Base-by-base conservation (phyloP, 1,140 invertebrate species). In the Anthonomus grandis region DNA sequence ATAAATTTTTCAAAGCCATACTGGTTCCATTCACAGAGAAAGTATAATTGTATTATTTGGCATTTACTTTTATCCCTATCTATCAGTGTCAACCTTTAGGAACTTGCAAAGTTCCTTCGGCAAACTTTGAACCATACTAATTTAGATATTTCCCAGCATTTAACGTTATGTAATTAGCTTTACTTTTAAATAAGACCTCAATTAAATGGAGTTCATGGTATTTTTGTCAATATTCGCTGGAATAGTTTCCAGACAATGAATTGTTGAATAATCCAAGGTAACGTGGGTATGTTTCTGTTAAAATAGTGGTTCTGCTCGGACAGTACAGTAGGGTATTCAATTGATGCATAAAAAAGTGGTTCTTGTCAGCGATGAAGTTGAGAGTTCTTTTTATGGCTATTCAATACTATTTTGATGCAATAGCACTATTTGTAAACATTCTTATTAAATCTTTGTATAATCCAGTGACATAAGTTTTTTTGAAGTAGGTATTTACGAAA, bases 101-200 rank as follows among this genome's bases (percentile, higher is more conserved):
- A 15, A 93, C 77, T 62, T 85, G 78, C 21, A 75, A 61, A 0
- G 83, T 77, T 2, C 85, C 87, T 4, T 83, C 84, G 15, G 75
- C 73, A 41, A 66, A 62, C 52, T 75, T 69, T 3, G 62, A 54
- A 2, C 86, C 83, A 72, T 89, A 91, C 83, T 86, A 74, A 75
- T 93, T 93, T 50, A 93, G 75, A 78, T 93, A 93, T 78, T 93
- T 93, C 37, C 90, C 90, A 66, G 86, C 88, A 71, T 89, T 93
- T 68, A 92, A 92, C 0, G 89, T 92, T 8, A 68, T 78, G 68
- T 93, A 93, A 2, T 81, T 83, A 39, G 76, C 72, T 39, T 76
- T 70, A 9, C 73, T 60, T 24, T 78, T 72, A 9, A 95, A 70
- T 31, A 83, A 69, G 0, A 79, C 75, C 0, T 85, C 86, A 67